Percentiles rank a stretch among this genome's conserved stretches.
Conservation (phyloP, 2,797 vertebrate species). For the Trichosurus vulpecula region DNA sequence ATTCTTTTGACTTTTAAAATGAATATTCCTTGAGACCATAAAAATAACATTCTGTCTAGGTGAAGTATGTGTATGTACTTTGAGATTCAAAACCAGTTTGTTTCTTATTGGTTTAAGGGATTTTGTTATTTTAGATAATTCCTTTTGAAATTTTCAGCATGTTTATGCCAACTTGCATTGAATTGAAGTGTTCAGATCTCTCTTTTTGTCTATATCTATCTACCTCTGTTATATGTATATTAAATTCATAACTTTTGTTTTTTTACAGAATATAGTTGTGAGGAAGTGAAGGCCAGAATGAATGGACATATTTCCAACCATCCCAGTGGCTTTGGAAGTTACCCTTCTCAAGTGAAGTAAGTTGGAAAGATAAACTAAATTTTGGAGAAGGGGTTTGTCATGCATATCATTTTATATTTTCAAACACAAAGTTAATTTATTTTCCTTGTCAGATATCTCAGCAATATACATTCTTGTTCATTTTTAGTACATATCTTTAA, state of each 20-base stretch:
- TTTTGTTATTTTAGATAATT: slow-evolving; percentile 13
- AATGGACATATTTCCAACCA: slow-evolving; percentile 86
- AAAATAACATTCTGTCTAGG: background rate
- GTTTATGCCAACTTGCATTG: background rate
- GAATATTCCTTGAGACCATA: slow-evolving; percentile 18
- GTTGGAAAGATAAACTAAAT: slow-evolving; percentile 60
- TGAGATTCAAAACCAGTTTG: slow-evolving; percentile 4
- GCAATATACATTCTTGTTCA: slow-evolving; percentile 30
- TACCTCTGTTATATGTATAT: background rate
- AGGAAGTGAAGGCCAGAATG: slow-evolving; percentile 74
- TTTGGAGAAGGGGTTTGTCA: background rate
- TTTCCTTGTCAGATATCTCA: slow-evolving; percentile 34
- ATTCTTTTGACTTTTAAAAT: slow-evolving; percentile 28
- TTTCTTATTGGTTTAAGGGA: background rate
- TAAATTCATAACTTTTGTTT: slow-evolving; percentile 22
- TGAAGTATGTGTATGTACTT: background rate
- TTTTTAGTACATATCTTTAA: slow-evolving; percentile 4
- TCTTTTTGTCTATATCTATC: slow-evolving; percentile 43
- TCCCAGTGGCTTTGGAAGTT: slow-evolving; percentile 79
- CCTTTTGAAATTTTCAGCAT: background rate
- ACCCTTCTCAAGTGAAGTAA: slow-evolving; percentile 86
- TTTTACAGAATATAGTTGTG: slow-evolving; percentile 54
- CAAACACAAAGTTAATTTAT: slow-evolving; percentile 13
- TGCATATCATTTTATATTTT: slow-evolving; percentile 45
- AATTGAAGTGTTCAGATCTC: background rate